Evolutionary conservation across 2,888 invertebrate genomes (phyloP).

Genomic region (Lycia hirtaria): DNA sequence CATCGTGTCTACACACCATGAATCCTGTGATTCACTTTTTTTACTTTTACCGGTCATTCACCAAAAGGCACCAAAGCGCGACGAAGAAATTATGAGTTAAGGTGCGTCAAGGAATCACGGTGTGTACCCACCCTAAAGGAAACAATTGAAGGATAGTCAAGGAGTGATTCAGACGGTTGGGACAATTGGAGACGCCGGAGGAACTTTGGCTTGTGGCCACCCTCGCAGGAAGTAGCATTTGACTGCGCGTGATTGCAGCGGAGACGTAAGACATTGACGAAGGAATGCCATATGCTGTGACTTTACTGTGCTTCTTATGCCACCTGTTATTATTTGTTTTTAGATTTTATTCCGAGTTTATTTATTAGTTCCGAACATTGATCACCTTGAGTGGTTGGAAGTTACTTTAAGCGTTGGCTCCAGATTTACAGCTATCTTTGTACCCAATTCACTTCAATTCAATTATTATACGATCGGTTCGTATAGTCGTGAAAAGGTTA

Average conservation of each 20-base stretch:
- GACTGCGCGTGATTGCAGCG: slow-evolving; percentile 43
- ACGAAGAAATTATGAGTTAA: slow-evolving; percentile 77
- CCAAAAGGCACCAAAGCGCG: slow-evolving; percentile 73
- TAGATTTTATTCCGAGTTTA: too few species aligned
- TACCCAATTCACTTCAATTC: too few species aligned
- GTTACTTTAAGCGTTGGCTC: too few species aligned
- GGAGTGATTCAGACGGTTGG: slow-evolving; percentile 57
- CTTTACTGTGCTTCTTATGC: background rate
- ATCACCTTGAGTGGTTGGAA: too few species aligned
- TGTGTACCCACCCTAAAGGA: slow-evolving; percentile 75
- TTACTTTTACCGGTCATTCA: slow-evolving; percentile 80
- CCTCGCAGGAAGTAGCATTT: slow-evolving; percentile 71
- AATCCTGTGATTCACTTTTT: slow-evolving; percentile 82
- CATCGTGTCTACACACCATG: slow-evolving; percentile 73
- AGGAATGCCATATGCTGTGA: background rate
- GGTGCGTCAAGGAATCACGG: slow-evolving; percentile 80
- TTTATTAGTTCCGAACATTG: too few species aligned
- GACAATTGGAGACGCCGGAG: slow-evolving; percentile 62
- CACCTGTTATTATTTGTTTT: background rate
- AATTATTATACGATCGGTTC: too few species aligned
- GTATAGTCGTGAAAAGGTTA: too few species aligned
- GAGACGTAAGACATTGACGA: slow-evolving; percentile 43
- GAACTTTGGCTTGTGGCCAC: slow-evolving; percentile 69
- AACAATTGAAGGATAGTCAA: slow-evolving; percentile 61
- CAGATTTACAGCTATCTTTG: too few species aligned